Evolutionary conservation across 2,113 vertebrate species (phyloP).

Genomic region (Dolichallabes microphthalmus): DNA sequence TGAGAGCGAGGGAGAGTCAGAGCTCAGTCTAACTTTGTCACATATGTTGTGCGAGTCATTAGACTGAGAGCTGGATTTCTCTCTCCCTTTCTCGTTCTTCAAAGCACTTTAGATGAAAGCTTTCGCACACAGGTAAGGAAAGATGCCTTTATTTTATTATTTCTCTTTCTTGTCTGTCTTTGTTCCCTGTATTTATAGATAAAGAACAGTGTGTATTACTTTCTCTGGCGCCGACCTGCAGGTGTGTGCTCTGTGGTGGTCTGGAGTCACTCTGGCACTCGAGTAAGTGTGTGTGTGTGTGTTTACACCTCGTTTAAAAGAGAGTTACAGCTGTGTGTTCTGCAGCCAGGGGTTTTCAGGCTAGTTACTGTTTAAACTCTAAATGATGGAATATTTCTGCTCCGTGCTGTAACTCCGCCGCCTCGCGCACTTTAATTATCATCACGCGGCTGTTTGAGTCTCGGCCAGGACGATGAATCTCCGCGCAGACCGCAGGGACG

Average conservation of each 20-base stretch:
- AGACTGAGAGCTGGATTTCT: conserved; percentile 63
- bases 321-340: not conserved
- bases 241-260: conserved; percentile 52
- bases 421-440: not conserved
- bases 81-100: conserved; percentile 59
- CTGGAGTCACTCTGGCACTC: not conserved
- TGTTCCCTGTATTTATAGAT: conserved; percentile 60
- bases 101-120: conserved; percentile 74
- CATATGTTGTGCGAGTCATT: conserved; percentile 53
- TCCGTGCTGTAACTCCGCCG: not conserved
- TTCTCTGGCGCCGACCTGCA: conserved; percentile 52
- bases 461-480: conserved; percentile 2
- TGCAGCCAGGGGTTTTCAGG: not conserved
- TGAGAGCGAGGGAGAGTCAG: conserved; percentile 60
- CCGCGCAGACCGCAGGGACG: not conserved
- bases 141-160: conserved; percentile 43
- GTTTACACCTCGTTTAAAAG: not conserved
- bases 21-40: conserved; percentile 53
- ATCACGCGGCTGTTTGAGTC: not conserved
- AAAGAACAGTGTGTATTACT: conserved; percentile 40
- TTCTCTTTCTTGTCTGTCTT: conserved; percentile 55
- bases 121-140: conserved; percentile 67
- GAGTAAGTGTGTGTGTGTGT: not conserved
- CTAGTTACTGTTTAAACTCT: not conserved
- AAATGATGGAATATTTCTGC: not conserved